phyloP scores from a whole-genome alignment of 2,797 vertebrate genomes.

The Ctenopoma multispine region DNA sequence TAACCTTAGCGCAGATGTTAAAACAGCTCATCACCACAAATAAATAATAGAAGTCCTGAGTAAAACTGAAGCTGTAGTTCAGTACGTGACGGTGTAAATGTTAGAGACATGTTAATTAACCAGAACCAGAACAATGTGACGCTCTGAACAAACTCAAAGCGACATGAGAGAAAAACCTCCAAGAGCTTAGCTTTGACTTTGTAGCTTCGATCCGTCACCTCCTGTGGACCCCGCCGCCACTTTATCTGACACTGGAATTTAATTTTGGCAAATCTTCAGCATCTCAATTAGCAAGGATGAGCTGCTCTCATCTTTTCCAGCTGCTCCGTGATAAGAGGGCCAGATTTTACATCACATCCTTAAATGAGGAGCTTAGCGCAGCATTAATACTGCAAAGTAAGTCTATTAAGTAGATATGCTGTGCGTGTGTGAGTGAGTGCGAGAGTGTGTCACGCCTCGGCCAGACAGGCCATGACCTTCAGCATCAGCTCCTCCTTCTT shows the following conservation, averaged over 20 bases:
- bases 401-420: constrained; percentile 6
- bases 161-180: background rate
- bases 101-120: too few species aligned
- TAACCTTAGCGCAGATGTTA: too few species aligned
- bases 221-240: background rate
- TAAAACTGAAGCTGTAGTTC: too few species aligned
- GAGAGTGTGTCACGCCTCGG: constrained; percentile 69
- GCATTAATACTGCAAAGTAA: constrained; percentile 1
- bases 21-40: too few species aligned
- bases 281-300: constrained; percentile 32
- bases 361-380: constrained; percentile 22
- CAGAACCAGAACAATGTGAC: too few species aligned
- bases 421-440: constrained; percentile 10
- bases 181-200: background rate
- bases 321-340: constrained; percentile 5
- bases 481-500: constrained; percentile 83
- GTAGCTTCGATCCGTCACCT: constrained; percentile 2
- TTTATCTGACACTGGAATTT: constrained; percentile 5
- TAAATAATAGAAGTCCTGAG: too few species aligned
- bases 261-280: constrained; percentile 48
- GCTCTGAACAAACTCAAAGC: too few species aligned
- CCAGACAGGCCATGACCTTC: constrained; percentile 81
- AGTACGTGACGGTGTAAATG: too few species aligned
- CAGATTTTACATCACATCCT: constrained; percentile 24
- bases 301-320: background rate